These are phyloP conservation scores for Apodemus speciosus DNA, from an alignment of 2,113 vertebrate species.

Conservation along the genomic window DNA sequence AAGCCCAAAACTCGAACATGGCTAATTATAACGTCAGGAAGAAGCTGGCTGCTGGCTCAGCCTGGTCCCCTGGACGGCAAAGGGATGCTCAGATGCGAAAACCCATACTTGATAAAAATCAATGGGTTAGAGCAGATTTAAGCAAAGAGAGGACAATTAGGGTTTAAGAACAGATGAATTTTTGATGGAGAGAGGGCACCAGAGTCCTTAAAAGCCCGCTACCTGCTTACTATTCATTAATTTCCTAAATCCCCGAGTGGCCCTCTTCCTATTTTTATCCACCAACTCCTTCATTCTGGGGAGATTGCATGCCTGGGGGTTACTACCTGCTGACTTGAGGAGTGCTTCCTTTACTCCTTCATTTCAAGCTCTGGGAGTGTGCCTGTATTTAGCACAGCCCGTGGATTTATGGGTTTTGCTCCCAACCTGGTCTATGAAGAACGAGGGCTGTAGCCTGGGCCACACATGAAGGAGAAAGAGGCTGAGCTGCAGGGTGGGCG, in stretches of 20 bases:
- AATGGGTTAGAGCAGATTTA: not conserved
- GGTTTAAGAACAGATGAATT: conserved; percentile 39
- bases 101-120: too few relatives aligned
- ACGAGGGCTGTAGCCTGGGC: not conserved
- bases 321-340: not conserved
- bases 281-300: not conserved
- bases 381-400: not conserved
- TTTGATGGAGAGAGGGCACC: conserved; percentile 24
- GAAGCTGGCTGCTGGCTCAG: not conserved
- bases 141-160: not conserved
- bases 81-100: not conserved
- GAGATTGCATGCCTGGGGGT: not conserved
- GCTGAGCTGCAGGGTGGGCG: not conserved
- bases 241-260: conserved; percentile 45
- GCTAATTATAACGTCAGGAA: not conserved
- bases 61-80: not conserved
- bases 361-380: conserved; percentile 39
- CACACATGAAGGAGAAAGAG: fast-evolving
- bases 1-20: fast-evolving
- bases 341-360: conserved; percentile 29
- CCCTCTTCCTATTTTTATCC: conserved; percentile 71
- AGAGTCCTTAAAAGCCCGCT: conserved; percentile 11
- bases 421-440: not conserved
- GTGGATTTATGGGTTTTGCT: not conserved
- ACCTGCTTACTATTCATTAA: conserved; percentile 68